Base-by-base conservation (phyloP, 30 jellyfish, hydroid and myxozoan species). In the Hydractinia echinata region DNA sequence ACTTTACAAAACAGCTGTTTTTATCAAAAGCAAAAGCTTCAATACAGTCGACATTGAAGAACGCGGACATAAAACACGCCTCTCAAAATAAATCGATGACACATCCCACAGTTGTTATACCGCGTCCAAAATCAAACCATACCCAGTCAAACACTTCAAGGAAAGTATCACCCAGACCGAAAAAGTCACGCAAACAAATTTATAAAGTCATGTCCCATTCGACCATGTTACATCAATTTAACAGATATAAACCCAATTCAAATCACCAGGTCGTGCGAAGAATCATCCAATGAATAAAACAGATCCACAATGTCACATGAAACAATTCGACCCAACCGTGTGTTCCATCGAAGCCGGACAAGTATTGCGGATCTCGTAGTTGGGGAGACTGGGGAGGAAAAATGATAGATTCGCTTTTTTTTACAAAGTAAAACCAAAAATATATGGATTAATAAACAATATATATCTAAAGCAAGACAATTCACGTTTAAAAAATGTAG, bases 381-480 rank as follows among this genome's bases (percentile, higher is more conserved):
- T 64, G 74, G 74, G 39, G 74, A 7, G 51, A 64, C 51, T 64
- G 74, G 74, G 74, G 74, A 6, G 74, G 39, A 64, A 7, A 13
- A 64, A 64, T 64, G 74, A 7, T 64, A 9, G 74, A 64, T n/a
- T 44, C 51, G 39, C 39, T 64, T 13, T 44, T n/a, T 64, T 64
- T 64, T 51, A 9, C 74, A 64, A n/a, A 64, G 74, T 64, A 64
- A 64, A 64, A 64, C 19, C n/a, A 7, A 64, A 64, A 64, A 64
- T 64, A 64, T 64, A 64, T 64, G 51, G 39, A 7, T 64, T 64
- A 64, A 64, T 64, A 44, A 64, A 64, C 39, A n/a, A 44, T 64
- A 51, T 64, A 64, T 64, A 64, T 64, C 4, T 51, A 64, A 64
- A 64, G 39, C 69, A 13, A 13, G 16, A 64, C 39, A 6, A 30